Evolutionary conservation across 2,888 invertebrate species (phyloP).

Genomic region (Archips crataeganus): DNA sequence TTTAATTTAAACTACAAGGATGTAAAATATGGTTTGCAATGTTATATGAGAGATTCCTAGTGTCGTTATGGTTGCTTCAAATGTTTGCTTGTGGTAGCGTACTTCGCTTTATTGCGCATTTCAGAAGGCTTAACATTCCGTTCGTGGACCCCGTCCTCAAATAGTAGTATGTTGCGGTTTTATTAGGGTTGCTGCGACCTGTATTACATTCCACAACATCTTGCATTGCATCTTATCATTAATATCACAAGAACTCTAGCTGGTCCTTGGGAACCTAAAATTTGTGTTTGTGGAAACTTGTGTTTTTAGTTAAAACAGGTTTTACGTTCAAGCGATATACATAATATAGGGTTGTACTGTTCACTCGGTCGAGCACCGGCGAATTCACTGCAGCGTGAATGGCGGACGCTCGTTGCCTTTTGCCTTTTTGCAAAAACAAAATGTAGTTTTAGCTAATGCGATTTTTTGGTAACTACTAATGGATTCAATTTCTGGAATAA

Average conservation of each 20-base stretch:
- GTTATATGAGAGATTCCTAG: slow-evolving; percentile 48
- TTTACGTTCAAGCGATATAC: slow-evolving; percentile 24
- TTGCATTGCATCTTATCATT: slow-evolving; percentile 52
- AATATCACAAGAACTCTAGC: slow-evolving; percentile 11
- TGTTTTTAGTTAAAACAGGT: not conserved
- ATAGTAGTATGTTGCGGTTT: slow-evolving; percentile 73
- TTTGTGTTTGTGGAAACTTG: not conserved
- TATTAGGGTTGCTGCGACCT: slow-evolving; percentile 71
- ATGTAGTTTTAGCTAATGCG: slow-evolving; percentile 17
- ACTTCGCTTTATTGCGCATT: slow-evolving; percentile 71
- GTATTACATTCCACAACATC: slow-evolving; percentile 68
- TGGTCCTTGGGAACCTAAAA: not conserved
- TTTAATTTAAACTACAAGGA: slow-evolving; percentile 41
- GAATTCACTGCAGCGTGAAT: slow-evolving; percentile 66
- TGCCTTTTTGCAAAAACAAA: slow-evolving; percentile 32
- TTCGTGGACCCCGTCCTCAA: slow-evolving; percentile 63
- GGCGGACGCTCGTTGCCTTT: slow-evolving; percentile 58
- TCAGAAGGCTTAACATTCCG: slow-evolving; percentile 70
- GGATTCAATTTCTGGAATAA: not conserved
- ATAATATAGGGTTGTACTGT: slow-evolving; percentile 40
- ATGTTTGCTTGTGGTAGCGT: slow-evolving; percentile 60
- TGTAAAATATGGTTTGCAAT: slow-evolving; percentile 57
- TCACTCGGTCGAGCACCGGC: slow-evolving; percentile 56
- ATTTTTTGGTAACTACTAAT: not conserved
- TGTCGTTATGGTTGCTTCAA: slow-evolving; percentile 49